Base-by-base conservation (phyloP, 2,797 vertebrate genomes). In the Macropodus opercularis region DNA sequence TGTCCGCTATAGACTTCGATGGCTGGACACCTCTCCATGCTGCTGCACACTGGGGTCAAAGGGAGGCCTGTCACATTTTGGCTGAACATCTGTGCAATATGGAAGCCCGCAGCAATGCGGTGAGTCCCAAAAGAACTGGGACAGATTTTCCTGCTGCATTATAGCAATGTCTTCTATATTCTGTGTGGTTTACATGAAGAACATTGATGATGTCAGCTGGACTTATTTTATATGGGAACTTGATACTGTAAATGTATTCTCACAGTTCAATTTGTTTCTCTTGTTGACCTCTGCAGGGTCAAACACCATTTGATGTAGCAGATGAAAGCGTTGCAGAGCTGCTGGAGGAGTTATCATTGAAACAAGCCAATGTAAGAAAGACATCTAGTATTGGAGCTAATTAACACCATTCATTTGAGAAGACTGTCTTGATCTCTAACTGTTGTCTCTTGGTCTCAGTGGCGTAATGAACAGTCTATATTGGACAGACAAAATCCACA, bases 1-100 rank as follows among this genome's bases (percentile, higher is more conserved):
- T 95, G 0, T 95, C 94, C 3, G 92, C 93, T 24, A 86, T 84
- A 26, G 96, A 97, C 52, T 90, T 89, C 10, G 96, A 97, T 1
- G 96, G 96, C 76, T 97, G 96, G 96, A 95, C 95, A 0, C 95
- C 96, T 2, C 91, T 97, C 32, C 96, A 96, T 0, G 96, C 95
- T 0, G 95, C 96, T 0, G 94, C 95, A 2, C 96, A 97, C 86
- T 97, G 96, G 96, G 94, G 95, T 0, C 95, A 96, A 70, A 92
- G 92, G 3, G 95, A 96, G 3, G 94, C 95, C 57, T 96, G 94
- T 62, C 81, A 88, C 43, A 79, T 96, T 27, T 87, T 96, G 63
- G 94, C 93, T 0, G 94, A 97, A 66, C 92, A 96, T 8, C 90
- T 95, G 9, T 96, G 96, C 68, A 93, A 96, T 70, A 96, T 97